Evolutionary conservation across 2,113 vertebrate species (phyloP).

Genomic region (Lampris incognitus): DNA sequence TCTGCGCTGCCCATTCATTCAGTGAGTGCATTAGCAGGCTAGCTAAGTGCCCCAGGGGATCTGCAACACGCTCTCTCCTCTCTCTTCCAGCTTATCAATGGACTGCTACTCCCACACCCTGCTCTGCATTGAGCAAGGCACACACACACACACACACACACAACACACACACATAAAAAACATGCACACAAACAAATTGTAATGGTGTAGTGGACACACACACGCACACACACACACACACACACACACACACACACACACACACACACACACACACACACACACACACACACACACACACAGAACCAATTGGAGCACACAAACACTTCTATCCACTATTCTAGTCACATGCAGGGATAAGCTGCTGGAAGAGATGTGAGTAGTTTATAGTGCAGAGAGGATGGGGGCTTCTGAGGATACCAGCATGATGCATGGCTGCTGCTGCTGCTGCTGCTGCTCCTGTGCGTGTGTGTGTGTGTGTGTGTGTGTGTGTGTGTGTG

Average conservation of each 20-base stretch:
- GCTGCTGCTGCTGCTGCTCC: background rate
- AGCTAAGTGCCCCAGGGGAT: conserved; percentile 46
- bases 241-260: conserved; percentile 24
- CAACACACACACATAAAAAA: background rate
- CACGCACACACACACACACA: conserved; percentile 22
- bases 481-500: background rate
- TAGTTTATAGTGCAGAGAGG: conserved; percentile 17
- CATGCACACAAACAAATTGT: background rate
- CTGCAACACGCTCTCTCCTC: conserved; percentile 59
- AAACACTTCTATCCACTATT: conserved; percentile 30
- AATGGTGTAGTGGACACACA: conserved; percentile 4
- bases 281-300: conserved; percentile 27
- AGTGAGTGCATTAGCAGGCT: conserved; percentile 42
- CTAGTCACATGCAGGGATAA: conserved; percentile 4
- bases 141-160: conserved; percentile 15
- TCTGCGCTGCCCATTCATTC: conserved; percentile 22
- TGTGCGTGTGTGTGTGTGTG: conserved; percentile 10
- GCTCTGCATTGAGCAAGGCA: conserved; percentile 1
- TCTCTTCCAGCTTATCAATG: conserved; percentile 65
- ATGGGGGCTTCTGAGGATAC: conserved; percentile 44
- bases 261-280: conserved; percentile 22
- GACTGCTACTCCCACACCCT: conserved; percentile 56
- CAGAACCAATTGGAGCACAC: background rate
- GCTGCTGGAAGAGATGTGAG: conserved; percentile 24
- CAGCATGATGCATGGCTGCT: background rate